Conservation (phyloP, 2,888 invertebrate species). For the Nomada ferruginata region DNA sequence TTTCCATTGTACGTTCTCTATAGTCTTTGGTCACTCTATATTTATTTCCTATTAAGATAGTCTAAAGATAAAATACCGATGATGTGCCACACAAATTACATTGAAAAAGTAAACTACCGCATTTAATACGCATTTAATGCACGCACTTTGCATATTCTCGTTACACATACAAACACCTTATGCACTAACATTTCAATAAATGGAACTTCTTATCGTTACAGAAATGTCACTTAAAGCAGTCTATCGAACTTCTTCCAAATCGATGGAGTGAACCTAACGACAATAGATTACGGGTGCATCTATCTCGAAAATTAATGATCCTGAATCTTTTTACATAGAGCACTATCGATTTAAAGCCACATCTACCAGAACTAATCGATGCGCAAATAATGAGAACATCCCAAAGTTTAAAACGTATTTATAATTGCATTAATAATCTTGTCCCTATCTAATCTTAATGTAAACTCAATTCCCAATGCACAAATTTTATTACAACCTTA, state of each 20-base stretch:
- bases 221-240: slow-evolving; percentile 5
- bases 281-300: slow-evolving; percentile 9
- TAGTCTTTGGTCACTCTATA: background rate
- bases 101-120: too few species aligned
- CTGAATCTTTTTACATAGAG: slow-evolving; percentile 1
- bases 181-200: background rate
- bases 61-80: background rate
- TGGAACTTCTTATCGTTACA: slow-evolving; percentile 6
- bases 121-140: too few species aligned
- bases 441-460: too few species aligned
- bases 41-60: background rate
- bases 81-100: background rate
- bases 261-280: slow-evolving; percentile 23
- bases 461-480: too few species aligned
- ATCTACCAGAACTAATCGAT: background rate
- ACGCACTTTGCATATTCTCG: background rate
- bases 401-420: background rate
- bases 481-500: too few species aligned
- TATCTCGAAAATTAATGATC: slow-evolving; percentile 28
- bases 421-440: background rate
- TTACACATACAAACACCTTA: background rate
- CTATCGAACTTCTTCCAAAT: slow-evolving; percentile 23
- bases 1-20: background rate
- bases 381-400: background rate
- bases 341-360: background rate